Conservation (phyloP, 2,888 invertebrate species). For the Spodoptera exigua region DNA sequence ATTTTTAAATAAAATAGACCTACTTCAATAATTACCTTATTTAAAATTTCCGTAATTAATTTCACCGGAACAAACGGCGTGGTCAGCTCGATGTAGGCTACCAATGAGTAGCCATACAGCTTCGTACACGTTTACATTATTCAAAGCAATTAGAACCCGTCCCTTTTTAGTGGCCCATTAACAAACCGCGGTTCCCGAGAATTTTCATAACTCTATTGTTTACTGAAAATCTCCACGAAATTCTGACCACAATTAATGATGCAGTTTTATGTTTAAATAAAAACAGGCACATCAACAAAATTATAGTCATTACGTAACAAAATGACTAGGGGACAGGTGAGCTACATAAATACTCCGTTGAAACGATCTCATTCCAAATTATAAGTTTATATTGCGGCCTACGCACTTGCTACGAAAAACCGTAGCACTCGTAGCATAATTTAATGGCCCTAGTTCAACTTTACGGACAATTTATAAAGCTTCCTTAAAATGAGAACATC, state of each 20-base stretch:
- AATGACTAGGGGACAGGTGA: conserved; percentile 11
- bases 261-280: conserved; percentile 33
- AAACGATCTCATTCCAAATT: conserved; percentile 15
- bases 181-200: conserved; percentile 66
- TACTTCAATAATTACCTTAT: conserved; percentile 30
- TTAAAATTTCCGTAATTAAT: conserved; percentile 47
- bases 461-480: conserved; percentile 55
- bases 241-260: conserved; percentile 35
- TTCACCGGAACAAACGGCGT: conserved; percentile 46
- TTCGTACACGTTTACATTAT: conserved; percentile 68
- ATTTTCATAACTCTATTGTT: conserved; percentile 74
- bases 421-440: conserved; percentile 44
- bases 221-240: conserved; percentile 55
- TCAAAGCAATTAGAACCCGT: conserved; percentile 78
- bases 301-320: conserved; percentile 1
- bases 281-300: conserved; percentile 28
- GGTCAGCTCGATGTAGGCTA: conserved; percentile 62
- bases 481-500: conserved; percentile 60
- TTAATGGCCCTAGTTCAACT: conserved; percentile 37
- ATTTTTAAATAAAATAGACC: conserved; percentile 12
- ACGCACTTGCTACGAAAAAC: conserved; percentile 44
- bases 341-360: conserved; percentile 13
- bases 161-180: conserved; percentile 74
- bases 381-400: conserved; percentile 24
- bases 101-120: conserved; percentile 63